phyloP scores from a whole-genome alignment of 2,888 invertebrate species.

The Beris morrisii region DNA sequence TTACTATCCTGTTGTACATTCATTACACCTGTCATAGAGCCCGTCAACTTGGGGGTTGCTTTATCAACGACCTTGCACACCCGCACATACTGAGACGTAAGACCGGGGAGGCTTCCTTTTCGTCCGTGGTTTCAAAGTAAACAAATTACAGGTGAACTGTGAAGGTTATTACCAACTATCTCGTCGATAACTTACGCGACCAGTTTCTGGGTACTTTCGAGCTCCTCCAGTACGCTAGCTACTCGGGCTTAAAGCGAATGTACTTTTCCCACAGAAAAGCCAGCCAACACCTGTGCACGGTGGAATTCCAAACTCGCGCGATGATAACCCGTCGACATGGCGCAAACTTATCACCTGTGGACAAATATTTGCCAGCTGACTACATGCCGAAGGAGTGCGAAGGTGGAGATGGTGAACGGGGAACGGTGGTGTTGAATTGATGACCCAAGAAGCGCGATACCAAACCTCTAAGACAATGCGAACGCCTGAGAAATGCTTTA shows the following conservation, averaged over 20 bases:
- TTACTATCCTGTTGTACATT: slow-evolving; percentile 15
- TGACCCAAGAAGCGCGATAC: slow-evolving; percentile 20
- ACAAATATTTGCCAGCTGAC: slow-evolving; percentile 32
- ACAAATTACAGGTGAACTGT: slow-evolving; percentile 11
- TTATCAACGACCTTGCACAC: slow-evolving; percentile 20
- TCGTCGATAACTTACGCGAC: too few species aligned
- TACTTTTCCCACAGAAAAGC: slow-evolving; percentile 7
- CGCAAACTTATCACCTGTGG: slow-evolving; percentile 31
- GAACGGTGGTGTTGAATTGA: slow-evolving; percentile 1
- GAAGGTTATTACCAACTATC: too few species aligned
- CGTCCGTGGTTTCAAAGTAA: slow-evolving; percentile 13
- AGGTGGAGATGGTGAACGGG: slow-evolving; percentile 5
- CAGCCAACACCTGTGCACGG: slow-evolving; percentile 2
- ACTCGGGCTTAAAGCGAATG: too few species aligned
- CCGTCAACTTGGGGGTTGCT: slow-evolving; percentile 2
- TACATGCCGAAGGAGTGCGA: slow-evolving; percentile 9
- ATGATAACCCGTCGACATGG: slow-evolving; percentile 19
- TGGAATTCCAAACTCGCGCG: slow-evolving; percentile 17
- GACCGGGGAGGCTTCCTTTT: slow-evolving; percentile 16
- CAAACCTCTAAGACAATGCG: slow-evolving; percentile 6
- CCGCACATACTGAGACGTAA: background rate
- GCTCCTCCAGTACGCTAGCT: too few species aligned
- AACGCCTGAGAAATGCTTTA: slow-evolving; percentile 15
- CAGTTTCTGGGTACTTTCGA: too few species aligned
- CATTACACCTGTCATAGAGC: slow-evolving; percentile 25